Evolutionary conservation across 2,113 vertebrate species (phyloP).

Genomic region (Protomyctophum bolini): DNA sequence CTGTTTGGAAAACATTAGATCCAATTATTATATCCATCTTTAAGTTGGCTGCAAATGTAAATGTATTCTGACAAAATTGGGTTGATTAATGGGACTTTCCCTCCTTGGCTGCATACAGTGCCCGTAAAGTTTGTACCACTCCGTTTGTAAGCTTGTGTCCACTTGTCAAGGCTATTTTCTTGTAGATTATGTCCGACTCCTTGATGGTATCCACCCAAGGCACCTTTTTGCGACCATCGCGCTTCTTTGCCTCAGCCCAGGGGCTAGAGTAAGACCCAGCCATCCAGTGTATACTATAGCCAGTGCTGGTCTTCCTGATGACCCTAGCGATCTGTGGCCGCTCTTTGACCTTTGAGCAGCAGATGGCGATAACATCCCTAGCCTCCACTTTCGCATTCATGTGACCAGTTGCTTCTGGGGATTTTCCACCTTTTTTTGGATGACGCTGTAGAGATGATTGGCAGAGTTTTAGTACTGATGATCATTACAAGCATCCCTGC

Average conservation of each 20-base stretch:
- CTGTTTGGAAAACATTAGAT: no score
- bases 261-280: slow-evolving; percentile 98
- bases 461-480: no score
- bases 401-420: slow-evolving; percentile 85
- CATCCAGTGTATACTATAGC: slow-evolving; percentile 99
- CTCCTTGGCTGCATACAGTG: slow-evolving; percentile 97
- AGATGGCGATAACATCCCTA: slow-evolving; percentile 98
- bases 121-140: slow-evolving; percentile 98
- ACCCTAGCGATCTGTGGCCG: slow-evolving; percentile 98
- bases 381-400: slow-evolving; percentile 95
- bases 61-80: slow-evolving; percentile 82
- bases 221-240: slow-evolving; percentile 98
- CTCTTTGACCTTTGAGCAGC: slow-evolving; percentile 99
- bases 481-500: no score
- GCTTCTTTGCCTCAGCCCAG: slow-evolving; percentile 98
- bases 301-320: slow-evolving; percentile 93
- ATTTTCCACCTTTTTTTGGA: no score
- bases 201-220: slow-evolving; percentile 99
- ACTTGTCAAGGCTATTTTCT: slow-evolving; percentile 99
- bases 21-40: no score
- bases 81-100: slow-evolving; percentile 98
- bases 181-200: slow-evolving; percentile 99
- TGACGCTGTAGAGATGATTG: no score
- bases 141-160: slow-evolving; percentile 99
- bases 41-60: slow-evolving; percentile 60